A percentile compares a stretch with the other conserved stretches of the same genome.
Evolutionary conservation across 2,113 vertebrate species (phyloP).

Genomic region (Talpa occidentalis): DNA sequence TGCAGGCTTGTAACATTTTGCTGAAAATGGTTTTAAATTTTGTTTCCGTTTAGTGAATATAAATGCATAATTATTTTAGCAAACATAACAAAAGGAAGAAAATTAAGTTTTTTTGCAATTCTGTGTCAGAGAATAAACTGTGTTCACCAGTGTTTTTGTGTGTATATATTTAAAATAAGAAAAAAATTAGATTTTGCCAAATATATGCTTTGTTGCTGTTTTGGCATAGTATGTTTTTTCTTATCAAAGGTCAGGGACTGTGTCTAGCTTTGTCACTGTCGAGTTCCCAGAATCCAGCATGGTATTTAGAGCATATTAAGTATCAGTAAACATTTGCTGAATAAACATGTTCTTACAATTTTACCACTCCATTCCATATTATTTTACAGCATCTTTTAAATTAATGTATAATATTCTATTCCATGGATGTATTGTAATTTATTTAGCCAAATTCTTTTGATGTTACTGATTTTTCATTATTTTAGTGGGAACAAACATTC

Average conservation of each 20-base stretch:
- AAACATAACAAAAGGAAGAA: slow-evolving; percentile 26
- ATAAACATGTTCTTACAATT: background rate
- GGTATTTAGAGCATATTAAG: background rate
- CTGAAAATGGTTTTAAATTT: background rate
- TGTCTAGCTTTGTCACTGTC: background rate
- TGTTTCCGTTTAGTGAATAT: slow-evolving; percentile 1
- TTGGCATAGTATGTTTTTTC: background rate
- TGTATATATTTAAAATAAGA: background rate
- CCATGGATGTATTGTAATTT: background rate
- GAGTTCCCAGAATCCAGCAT: background rate
- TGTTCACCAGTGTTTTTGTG: background rate
- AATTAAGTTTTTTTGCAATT: background rate
- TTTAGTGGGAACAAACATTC: background rate
- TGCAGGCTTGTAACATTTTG: background rate
- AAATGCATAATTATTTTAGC: background rate
- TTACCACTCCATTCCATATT: background rate
- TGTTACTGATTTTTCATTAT: background rate
- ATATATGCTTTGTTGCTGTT: background rate
- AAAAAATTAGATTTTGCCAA: background rate
- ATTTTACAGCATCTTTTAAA: background rate
- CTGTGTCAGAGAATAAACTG: background rate
- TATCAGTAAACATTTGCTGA: background rate
- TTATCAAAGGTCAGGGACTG: background rate
- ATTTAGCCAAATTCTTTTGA: background rate
- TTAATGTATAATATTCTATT: background rate